Evolutionary conservation across 2,888 invertebrate species (phyloP).

Genomic region (Synanthedon vespiformis): DNA sequence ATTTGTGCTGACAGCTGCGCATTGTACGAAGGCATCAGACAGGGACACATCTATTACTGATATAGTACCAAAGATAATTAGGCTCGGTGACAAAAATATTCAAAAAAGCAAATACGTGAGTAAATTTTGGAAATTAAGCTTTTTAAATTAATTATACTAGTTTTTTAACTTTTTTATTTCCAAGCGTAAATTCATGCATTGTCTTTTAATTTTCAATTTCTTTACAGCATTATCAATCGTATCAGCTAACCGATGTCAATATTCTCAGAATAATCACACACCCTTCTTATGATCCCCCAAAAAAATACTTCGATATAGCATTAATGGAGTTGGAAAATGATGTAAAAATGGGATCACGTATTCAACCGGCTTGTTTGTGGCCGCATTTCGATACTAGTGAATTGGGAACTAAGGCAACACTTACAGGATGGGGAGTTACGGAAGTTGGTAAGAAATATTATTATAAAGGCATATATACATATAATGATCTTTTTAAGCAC

Average conservation of each 20-base stretch:
- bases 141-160: too few relatives aligned
- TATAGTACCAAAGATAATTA: conserved; percentile 29
- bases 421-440: conserved; percentile 44
- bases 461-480: too few relatives aligned
- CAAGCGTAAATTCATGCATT: background rate
- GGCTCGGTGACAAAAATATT: conserved; percentile 24
- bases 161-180: background rate
- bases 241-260: conserved; percentile 15
- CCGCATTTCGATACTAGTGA: conserved; percentile 12
- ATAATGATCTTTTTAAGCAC: too few relatives aligned
- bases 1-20: conserved; percentile 77
- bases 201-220: background rate
- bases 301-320: conserved; percentile 42
- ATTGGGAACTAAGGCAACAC: conserved; percentile 19
- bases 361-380: conserved; percentile 47
- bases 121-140: background rate
- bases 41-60: conserved; percentile 23
- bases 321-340: conserved; percentile 26
- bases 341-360: conserved; percentile 19
- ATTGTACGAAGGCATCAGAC: conserved; percentile 56
- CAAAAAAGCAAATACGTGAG: background rate
- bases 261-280: conserved; percentile 30
- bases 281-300: conserved; percentile 31
- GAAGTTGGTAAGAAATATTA: conserved; percentile 20
- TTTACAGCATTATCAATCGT: conserved; percentile 10